Evolutionary conservation across 2,113 vertebrate genomes (phyloP).

Genomic region (Andinoacara biseriatus): DNA sequence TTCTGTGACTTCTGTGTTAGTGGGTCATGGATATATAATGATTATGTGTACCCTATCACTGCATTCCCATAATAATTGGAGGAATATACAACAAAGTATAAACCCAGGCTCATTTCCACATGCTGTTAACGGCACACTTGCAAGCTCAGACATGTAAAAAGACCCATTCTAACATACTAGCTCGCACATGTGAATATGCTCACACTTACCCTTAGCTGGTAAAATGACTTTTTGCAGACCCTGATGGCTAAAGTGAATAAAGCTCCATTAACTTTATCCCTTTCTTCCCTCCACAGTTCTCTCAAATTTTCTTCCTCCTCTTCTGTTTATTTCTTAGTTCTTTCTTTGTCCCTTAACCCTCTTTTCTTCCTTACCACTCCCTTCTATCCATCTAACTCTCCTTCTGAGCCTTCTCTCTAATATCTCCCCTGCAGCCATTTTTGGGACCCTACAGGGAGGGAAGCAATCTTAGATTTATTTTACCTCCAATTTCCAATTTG

Average conservation of each 20-base stretch:
- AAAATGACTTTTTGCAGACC: conserved; percentile 66
- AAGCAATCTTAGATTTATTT: conserved; percentile 75
- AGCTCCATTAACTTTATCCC: conserved; percentile 53
- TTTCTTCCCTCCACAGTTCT: conserved; percentile 15
- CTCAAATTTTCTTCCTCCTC: conserved; percentile 23
- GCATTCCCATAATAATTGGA: not conserved
- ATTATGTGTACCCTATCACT: conserved; percentile 3
- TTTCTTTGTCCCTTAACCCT: conserved; percentile 13
- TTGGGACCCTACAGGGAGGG: conserved; percentile 75
- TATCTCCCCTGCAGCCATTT: conserved; percentile 77
- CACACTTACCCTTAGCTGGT: conserved; percentile 14
- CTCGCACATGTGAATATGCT: conserved; percentile 2
- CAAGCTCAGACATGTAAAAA: conserved; percentile 29
- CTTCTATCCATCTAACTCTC: conserved; percentile 66
- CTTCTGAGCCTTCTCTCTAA: conserved; percentile 66
- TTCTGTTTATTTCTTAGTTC: conserved; percentile 36
- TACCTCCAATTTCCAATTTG: conserved; percentile 79
- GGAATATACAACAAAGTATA: conserved; percentile 7
- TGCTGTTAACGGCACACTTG: conserved; percentile 35
- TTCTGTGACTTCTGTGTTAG: conserved; percentile 16
- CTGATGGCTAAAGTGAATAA: conserved; percentile 61
- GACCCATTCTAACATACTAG: conserved; percentile 3
- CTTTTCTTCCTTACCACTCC: conserved; percentile 25
- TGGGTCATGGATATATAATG: not conserved
- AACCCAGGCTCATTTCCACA: not conserved